These are phyloP conservation scores for Macrostomum cliftonense DNA, from an alignment of 2,888 invertebrate species.

Conservation along the genomic window DNA sequence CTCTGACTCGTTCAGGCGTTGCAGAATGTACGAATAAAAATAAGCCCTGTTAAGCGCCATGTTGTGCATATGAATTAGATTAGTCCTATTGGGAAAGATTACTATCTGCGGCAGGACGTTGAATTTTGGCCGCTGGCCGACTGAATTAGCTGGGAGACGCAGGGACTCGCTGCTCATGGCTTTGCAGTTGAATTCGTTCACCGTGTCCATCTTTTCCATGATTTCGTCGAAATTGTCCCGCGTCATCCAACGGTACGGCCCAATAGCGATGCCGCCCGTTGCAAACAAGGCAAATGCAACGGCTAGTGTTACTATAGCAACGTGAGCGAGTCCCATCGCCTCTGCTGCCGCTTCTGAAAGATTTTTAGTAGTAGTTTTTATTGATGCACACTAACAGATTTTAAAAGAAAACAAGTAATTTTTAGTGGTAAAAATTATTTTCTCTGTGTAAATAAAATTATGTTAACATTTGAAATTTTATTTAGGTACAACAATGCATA, in stretches of 20 bases:
- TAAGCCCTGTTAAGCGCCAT: conserved; percentile 74
- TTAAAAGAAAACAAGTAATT: too few species aligned
- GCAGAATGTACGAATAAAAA: conserved; percentile 42
- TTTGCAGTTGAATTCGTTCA: conserved; percentile 67
- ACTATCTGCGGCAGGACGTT: conserved; percentile 38
- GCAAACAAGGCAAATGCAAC: background rate
- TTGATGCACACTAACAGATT: too few species aligned
- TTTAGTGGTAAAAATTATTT: too few species aligned
- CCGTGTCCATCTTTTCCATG: conserved; percentile 59
- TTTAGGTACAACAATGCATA: too few species aligned
- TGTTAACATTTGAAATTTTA: too few species aligned
- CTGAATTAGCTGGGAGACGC: conserved; percentile 59
- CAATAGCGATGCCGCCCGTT: background rate
- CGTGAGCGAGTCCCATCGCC: too few species aligned
- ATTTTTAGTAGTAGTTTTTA: too few species aligned
- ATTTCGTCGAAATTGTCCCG: conserved; percentile 75
- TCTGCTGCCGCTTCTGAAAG: too few species aligned
- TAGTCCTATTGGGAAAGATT: conserved; percentile 55
- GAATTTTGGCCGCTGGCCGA: conserved; percentile 76
- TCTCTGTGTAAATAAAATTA: too few species aligned
- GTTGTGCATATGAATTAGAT: conserved; percentile 74
- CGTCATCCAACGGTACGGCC: conserved; percentile 59
- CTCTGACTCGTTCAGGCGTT: conserved; percentile 21
- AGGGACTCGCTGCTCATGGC: conserved; percentile 66
- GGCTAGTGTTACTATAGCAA: too few species aligned